phyloP scores from a whole-genome alignment of 2,888 invertebrate genomes.

The Actias luna region DNA sequence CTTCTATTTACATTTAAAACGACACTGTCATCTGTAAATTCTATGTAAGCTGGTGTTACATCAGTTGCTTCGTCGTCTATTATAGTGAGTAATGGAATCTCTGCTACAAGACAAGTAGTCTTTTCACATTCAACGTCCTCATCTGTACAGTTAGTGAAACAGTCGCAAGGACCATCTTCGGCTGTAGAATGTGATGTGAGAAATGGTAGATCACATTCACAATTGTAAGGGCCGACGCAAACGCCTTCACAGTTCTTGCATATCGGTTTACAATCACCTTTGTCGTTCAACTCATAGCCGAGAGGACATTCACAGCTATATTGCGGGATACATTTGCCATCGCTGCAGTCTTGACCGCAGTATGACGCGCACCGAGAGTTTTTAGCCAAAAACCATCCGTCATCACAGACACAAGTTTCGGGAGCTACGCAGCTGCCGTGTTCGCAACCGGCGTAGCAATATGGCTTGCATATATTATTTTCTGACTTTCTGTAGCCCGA shows the following conservation, averaged over 20 bases:
- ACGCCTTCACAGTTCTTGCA: conserved; percentile 2
- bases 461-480: not conserved
- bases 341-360: not conserved
- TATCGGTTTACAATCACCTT: not conserved
- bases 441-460: conserved; percentile 22
- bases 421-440: conserved; percentile 24
- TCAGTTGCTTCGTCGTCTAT: conserved; percentile 8
- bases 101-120: not conserved
- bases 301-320: not conserved
- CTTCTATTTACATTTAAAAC: not conserved
- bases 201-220: not conserved
- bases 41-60: not conserved
- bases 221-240: conserved; percentile 8
- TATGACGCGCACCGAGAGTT: not conserved
- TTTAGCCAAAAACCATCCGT: not conserved
- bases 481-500: not conserved
- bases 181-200: not conserved
- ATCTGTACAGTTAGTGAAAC: not conserved
- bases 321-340: too few species aligned
- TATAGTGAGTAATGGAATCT: not conserved
- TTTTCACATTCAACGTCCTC: not conserved
- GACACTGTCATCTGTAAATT: not conserved
- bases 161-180: not conserved
- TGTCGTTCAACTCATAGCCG: not conserved
- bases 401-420: conserved; percentile 23